These are phyloP conservation scores for Protonemura montana DNA, from an alignment of 2,888 invertebrate genomes.

Conservation along the genomic window DNA sequence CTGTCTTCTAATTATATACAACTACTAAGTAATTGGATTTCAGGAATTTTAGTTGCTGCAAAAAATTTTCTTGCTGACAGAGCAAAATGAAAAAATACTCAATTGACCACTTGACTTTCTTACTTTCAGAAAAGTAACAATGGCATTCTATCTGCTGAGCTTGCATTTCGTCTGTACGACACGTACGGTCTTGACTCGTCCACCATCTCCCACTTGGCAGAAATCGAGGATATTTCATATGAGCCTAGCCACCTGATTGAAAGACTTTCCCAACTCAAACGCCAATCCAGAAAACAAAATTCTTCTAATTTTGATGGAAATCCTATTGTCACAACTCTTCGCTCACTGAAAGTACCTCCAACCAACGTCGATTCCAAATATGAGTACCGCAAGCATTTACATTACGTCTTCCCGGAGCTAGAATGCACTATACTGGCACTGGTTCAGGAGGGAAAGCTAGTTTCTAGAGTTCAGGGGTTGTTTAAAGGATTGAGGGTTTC, in stretches of 20 bases:
- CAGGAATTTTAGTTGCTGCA: too few species aligned
- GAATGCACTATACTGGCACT: constrained; percentile 58
- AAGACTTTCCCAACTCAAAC: not conserved
- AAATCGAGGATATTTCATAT: not conserved
- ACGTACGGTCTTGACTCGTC: constrained; percentile 61
- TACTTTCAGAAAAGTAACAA: not conserved
- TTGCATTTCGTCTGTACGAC: constrained; percentile 79
- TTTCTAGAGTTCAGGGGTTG: not conserved
- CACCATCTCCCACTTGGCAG: constrained; percentile 1
- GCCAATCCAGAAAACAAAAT: not conserved
- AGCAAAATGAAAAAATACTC: too few species aligned
- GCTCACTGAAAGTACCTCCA: not conserved
- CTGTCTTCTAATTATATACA: too few species aligned
- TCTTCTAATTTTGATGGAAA: not conserved
- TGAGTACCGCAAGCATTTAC: constrained; percentile 26
- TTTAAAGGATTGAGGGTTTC: not conserved
- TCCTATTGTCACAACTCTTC: not conserved
- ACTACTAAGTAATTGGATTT: too few species aligned
- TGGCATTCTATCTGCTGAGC: constrained; percentile 55
- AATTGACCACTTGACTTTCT: not conserved
- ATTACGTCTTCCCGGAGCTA: constrained; percentile 63
- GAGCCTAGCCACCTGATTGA: not conserved
- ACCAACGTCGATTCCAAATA: constrained; percentile 9
- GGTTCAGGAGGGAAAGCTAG: constrained; percentile 55
- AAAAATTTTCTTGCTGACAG: too few species aligned